These are phyloP conservation scores for Neosilurus hyrtlii DNA, from an alignment of 2,797 vertebrate genomes.

Conservation along the genomic window DNA sequence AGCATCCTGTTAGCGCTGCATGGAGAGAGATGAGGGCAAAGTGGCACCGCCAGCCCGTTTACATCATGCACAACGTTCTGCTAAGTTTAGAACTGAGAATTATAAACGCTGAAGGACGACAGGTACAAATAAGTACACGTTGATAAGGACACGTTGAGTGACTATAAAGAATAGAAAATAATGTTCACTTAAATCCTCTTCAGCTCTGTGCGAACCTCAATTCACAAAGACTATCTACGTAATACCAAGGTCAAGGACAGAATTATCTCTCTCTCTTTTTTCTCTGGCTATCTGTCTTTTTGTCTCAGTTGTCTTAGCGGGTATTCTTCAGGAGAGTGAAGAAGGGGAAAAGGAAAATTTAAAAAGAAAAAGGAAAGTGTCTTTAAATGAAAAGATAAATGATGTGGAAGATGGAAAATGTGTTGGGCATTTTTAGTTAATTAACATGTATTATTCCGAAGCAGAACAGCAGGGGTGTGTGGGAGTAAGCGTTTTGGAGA, in stretches of 20 bases:
- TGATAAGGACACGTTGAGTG: background rate
- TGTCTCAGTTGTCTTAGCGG: background rate
- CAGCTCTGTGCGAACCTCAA: background rate
- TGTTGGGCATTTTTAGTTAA: conserved; percentile 8
- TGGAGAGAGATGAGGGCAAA: conserved; percentile 33
- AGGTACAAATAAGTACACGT: background rate
- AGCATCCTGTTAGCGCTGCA: conserved; percentile 9
- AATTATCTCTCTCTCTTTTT: background rate
- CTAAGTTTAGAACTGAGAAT: background rate
- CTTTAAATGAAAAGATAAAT: background rate
- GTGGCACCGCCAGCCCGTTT: conserved; percentile 8
- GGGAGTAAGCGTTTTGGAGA: background rate
- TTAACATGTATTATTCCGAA: conserved; percentile 24
- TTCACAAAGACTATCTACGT: conserved; percentile 3
- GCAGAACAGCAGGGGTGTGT: background rate
- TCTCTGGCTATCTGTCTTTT: conserved; percentile 19
- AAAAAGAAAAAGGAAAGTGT: background rate
- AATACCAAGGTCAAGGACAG: conserved; percentile 2
- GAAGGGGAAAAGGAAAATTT: background rate
- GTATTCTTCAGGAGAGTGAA: conserved; percentile 10
- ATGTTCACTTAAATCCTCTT: background rate
- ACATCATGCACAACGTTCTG: background rate
- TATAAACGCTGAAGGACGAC: background rate
- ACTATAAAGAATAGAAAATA: background rate
- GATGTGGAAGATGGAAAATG: background rate